phyloP scores from a whole-genome alignment of 2,113 vertebrate genomes.

The Orthochromis malagaraziensis region DNA sequence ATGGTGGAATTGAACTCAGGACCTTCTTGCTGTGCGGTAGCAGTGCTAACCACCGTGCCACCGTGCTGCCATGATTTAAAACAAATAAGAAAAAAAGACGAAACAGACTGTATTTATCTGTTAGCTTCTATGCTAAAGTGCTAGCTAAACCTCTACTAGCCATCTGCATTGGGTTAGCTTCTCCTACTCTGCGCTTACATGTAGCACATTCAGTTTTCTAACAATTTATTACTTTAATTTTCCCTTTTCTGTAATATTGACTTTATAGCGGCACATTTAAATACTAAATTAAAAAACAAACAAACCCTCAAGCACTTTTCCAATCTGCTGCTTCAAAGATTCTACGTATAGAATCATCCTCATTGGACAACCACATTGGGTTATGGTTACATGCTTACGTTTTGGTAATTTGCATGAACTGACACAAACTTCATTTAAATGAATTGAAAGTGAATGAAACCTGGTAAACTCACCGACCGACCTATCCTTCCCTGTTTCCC shows the following conservation, averaged over 20 bases:
- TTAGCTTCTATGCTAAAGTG: neutral
- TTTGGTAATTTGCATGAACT: neutral
- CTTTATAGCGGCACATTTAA: neutral
- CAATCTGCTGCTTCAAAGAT: neutral
- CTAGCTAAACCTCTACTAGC: neutral
- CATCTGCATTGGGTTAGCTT: rapidly evolving
- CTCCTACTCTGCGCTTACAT: neutral
- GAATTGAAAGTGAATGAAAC: constrained; percentile 30
- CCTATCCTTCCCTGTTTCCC: neutral
- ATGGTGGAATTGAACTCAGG: too few species aligned
- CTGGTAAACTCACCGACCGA: neutral
- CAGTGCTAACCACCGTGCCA: too few species aligned
- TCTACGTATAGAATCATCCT: neutral
- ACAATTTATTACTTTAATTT: rapidly evolving
- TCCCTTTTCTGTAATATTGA: neutral
- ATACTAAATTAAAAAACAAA: neutral
- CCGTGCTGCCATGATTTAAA: neutral
- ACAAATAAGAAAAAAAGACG: neutral
- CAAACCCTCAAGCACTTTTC: neutral
- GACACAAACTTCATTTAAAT: neutral
- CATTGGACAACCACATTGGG: neutral
- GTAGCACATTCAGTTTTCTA: neutral
- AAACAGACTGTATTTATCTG: neutral
- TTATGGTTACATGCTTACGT: neutral
- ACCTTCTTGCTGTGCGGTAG: too few species aligned